Conservation (phyloP, 2,113 vertebrate species). For the Mionectes macconnelli region DNA sequence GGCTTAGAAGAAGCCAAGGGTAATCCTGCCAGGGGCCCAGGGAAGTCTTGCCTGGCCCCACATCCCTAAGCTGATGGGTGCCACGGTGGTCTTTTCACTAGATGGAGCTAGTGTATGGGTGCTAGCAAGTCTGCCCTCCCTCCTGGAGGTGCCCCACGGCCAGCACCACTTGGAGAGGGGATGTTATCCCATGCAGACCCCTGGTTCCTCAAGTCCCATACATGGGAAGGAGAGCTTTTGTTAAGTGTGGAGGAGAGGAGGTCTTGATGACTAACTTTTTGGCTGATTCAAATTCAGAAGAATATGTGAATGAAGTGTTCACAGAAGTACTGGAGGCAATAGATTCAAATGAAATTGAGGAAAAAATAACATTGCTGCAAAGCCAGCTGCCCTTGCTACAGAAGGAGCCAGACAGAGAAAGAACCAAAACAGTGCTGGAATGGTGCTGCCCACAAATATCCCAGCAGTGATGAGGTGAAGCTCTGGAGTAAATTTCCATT, state of each 20-base stretch:
- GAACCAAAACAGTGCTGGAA: background rate
- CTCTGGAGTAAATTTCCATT: conserved; percentile 43
- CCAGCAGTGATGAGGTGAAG: background rate
- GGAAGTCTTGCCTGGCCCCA: background rate
- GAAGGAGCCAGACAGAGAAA: background rate
- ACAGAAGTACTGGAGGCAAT: background rate
- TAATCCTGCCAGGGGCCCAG: fast-evolving
- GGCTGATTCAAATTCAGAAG: background rate
- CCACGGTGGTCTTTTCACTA: background rate
- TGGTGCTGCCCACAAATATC: background rate
- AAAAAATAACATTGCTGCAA: background rate
- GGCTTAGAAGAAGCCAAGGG: background rate
- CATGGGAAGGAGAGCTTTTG: background rate
- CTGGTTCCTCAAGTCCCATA: background rate
- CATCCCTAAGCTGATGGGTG: background rate
- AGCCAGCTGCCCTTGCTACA: background rate
- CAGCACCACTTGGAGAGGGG: background rate
- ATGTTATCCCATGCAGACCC: background rate
- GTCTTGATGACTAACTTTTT: background rate
- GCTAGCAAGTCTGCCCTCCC: background rate
- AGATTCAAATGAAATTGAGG: background rate
- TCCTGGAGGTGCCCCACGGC: background rate
- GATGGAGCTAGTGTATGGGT: conserved; percentile 46
- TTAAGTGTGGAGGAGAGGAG: background rate
- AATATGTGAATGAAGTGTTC: background rate